Evolutionary conservation across 2,113 vertebrate genomes (phyloP).

Genomic region (Oxyura jamaicensis): DNA sequence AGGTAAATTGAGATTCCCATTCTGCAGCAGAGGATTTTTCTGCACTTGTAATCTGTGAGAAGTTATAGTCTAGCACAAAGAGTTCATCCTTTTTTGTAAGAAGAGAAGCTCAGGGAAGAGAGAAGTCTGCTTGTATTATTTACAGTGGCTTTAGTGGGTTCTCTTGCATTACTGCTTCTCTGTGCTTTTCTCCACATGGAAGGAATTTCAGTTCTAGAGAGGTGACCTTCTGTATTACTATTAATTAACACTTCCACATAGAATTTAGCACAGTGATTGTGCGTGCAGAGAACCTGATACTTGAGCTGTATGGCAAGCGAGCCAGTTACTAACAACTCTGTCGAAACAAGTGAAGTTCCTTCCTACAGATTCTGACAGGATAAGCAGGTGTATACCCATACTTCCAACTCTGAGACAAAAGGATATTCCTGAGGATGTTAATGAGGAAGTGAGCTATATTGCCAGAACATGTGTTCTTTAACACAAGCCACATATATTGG

Average conservation of each 20-base stretch:
- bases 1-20: not conserved
- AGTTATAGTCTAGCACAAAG: not conserved
- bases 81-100: not conserved
- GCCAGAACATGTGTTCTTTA: not conserved
- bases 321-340: not conserved
- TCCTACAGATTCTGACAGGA: not conserved
- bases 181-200: not conserved
- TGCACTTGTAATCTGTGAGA: not conserved
- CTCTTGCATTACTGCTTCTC: not conserved
- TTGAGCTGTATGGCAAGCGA: not conserved
- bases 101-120: not conserved
- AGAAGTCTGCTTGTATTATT: not conserved
- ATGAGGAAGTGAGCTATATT: not conserved
- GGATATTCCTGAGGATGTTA: not conserved
- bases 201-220: not conserved
- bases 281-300: not conserved
- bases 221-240: not conserved
- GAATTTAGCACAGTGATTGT: not conserved
- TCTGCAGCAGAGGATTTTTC: not conserved
- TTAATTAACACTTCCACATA: not conserved
- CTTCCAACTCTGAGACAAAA: not conserved
- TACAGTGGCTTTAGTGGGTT: not conserved
- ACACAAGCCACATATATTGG: not conserved
- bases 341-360: not conserved
- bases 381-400: accelerated